A percentile compares a stretch with the other conserved stretches of the same genome.
Conservation (phyloP, 2,113 vertebrate species). For the Dunckerocampus dactyliophorus region DNA sequence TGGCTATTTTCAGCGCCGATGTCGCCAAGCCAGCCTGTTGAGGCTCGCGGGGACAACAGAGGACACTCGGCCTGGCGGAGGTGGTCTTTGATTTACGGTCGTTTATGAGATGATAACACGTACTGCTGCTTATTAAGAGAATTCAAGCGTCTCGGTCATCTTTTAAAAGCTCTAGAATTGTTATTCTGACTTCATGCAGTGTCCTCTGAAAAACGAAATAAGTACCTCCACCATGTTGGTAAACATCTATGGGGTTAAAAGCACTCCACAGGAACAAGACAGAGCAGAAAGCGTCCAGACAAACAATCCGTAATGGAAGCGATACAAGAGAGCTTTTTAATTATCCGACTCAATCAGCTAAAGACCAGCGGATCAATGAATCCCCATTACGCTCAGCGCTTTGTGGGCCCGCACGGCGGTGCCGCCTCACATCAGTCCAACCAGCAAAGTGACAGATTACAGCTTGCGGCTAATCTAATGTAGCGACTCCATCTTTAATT, state of each 20-base stretch:
- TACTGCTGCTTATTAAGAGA: no score
- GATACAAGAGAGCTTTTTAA: constrained; percentile 80
- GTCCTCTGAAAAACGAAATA: neutral
- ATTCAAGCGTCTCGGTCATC: no score
- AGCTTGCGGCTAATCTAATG: constrained; percentile 75
- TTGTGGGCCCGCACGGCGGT: constrained; percentile 56
- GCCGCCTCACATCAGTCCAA: constrained; percentile 69
- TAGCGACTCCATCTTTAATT: constrained; percentile 73
- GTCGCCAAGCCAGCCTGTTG: constrained; percentile 63
- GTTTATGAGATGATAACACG: no score
- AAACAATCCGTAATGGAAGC: constrained; percentile 79
- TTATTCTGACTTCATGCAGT: constrained; percentile 7
- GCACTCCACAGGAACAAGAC: constrained; percentile 53
- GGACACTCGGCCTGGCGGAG: constrained; percentile 69
- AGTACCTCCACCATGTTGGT: constrained; percentile 5
- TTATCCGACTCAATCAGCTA: constrained; percentile 81
- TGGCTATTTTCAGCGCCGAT: constrained; percentile 79
- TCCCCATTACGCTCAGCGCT: constrained; percentile 71
- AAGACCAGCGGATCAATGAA: constrained; percentile 77
- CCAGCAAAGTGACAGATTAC: constrained; percentile 76
- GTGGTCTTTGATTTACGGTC: constrained; percentile 11
- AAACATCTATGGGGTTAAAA: constrained; percentile 24
- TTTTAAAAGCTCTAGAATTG: no score
- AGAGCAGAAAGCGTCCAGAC: constrained; percentile 57
- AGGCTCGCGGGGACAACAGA: constrained; percentile 78